A percentile compares a stretch with the other conserved stretches of the same genome.
phyloP scores from a whole-genome alignment of 2,797 vertebrate genomes.

The Euthynnus affinis region DNA sequence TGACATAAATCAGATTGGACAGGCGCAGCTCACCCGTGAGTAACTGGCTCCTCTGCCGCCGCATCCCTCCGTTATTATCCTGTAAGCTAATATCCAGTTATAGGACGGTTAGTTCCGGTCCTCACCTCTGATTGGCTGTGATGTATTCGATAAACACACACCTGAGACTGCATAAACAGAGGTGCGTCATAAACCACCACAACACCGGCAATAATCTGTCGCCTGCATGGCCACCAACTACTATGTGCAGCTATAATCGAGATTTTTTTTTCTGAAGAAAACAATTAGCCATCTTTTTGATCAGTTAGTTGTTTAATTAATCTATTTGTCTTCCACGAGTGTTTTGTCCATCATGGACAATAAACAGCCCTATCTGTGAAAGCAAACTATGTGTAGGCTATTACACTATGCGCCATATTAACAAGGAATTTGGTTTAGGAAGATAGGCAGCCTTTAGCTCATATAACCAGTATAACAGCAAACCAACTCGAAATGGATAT shows the following conservation, averaged over 20 bases:
- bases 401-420: no score
- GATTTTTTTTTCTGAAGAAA: not conserved
- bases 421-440: no score
- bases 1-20: constrained; percentile 88
- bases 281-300: not conserved
- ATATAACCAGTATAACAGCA: no score
- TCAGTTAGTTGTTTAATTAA: no score
- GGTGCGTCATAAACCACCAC: not conserved
- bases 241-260: not conserved
- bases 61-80: constrained; percentile 84
- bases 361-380: no score
- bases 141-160: constrained; percentile 24
- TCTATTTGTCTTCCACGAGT: no score
- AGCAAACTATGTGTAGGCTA: no score
- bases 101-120: constrained; percentile 36
- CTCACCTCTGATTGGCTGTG: constrained; percentile 61
- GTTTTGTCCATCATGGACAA: no score
- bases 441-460: no score
- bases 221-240: constrained; percentile 9
- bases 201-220: not conserved
- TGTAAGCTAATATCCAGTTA: constrained; percentile 84
- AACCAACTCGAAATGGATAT: no score
- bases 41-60: constrained; percentile 86
- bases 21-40: constrained; percentile 88
- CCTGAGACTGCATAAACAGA: constrained; percentile 17